Percentiles rank a stretch among this genome's conserved stretches.
Conservation (phyloP, 2,888 invertebrate species). For the Ochropacha duplaris region DNA sequence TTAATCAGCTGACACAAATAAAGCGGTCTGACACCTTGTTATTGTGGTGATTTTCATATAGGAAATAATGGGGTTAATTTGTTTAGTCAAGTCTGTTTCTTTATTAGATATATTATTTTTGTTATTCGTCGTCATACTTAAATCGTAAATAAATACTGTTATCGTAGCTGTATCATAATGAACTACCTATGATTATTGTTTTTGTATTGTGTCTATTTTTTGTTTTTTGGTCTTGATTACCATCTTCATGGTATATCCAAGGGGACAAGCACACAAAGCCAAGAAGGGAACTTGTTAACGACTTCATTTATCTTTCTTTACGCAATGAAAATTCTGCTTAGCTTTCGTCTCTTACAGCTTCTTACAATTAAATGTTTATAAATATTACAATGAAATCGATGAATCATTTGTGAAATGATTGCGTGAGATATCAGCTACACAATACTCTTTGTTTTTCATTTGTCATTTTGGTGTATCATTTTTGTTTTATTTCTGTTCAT, state of each 20-base stretch:
- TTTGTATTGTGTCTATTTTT: too few species aligned
- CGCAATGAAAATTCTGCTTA: neutral
- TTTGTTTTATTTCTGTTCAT: conserved; percentile 13
- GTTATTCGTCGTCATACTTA: too few species aligned
- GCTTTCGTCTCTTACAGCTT: neutral
- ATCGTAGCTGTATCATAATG: too few species aligned
- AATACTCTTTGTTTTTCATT: conserved; percentile 36
- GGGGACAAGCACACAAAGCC: too few species aligned
- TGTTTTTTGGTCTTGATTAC: too few species aligned
- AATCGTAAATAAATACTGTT: too few species aligned
- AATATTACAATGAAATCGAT: neutral
- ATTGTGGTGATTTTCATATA: neutral
- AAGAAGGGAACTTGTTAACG: too few species aligned
- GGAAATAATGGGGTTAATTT: too few species aligned
- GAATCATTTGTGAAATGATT: neutral
- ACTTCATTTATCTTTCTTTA: neutral
- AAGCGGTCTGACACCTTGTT: neutral
- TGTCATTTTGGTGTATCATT: conserved; percentile 23
- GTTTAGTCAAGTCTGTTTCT: too few species aligned
- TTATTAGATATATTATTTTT: too few species aligned
- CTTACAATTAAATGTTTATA: neutral
- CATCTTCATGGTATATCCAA: too few species aligned
- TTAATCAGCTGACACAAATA: neutral
- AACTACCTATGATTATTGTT: too few species aligned
- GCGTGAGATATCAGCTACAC: conserved; percentile 21